These are phyloP conservation scores for Protobothrops flavoviridis DNA, from an alignment of 2,113 vertebrate species.

Conservation along the genomic window DNA sequence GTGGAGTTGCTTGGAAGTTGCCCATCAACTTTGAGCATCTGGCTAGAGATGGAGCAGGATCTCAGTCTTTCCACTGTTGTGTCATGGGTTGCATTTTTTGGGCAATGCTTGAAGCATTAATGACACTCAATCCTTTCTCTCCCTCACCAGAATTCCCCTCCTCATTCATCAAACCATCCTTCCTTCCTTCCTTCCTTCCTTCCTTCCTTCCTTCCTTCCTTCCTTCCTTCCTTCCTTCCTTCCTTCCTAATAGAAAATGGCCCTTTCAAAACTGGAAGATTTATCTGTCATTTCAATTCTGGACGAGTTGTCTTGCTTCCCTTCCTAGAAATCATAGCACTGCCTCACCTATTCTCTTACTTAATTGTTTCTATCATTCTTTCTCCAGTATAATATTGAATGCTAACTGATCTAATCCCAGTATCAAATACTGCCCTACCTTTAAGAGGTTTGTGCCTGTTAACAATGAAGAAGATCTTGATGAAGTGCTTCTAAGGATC, in stretches of 20 bases:
- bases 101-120: neutral
- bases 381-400: neutral
- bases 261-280: neutral
- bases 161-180: neutral
- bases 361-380: neutral
- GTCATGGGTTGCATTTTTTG: neutral
- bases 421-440: neutral
- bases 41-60: neutral
- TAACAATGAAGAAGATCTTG: too few relatives aligned
- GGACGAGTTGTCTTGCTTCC: neutral
- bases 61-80: neutral
- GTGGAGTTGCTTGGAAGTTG: neutral
- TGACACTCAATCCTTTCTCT: neutral
- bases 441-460: neutral
- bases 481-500: neutral
- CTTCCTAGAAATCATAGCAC: neutral
- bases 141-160: neutral
- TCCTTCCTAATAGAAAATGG: neutral
- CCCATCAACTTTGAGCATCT: neutral
- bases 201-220: neutral
- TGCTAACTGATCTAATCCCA: neutral
- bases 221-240: too few relatives aligned
- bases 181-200: too few relatives aligned
- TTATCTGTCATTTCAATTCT: neutral
- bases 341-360: neutral